These are phyloP conservation scores for Dicrurus megarhynchus DNA, from an alignment of 2,113 vertebrate genomes.

Conservation along the genomic window DNA sequence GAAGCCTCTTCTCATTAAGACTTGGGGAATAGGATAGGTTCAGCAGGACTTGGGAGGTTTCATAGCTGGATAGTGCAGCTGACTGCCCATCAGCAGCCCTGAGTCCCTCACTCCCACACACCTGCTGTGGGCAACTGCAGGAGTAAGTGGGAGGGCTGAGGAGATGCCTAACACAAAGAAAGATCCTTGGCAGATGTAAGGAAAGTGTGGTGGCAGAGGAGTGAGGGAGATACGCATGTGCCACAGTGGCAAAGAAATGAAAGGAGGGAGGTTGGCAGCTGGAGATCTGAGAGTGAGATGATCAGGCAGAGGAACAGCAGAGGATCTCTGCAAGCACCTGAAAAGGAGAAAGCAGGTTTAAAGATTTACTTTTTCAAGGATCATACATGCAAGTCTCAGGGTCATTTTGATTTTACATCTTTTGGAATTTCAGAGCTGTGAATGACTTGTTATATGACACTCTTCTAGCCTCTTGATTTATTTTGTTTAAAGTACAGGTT, in stretches of 20 bases:
- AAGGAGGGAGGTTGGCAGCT: background rate
- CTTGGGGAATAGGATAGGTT: background rate
- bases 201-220: background rate
- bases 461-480: background rate
- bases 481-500: background rate
- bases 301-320: background rate
- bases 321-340: background rate
- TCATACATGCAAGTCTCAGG: background rate
- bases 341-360: background rate
- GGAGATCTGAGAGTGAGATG: background rate
- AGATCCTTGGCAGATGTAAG: background rate
- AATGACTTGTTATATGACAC: background rate
- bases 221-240: rapidly evolving
- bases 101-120: no score
- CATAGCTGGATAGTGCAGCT: background rate
- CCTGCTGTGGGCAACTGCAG: background rate
- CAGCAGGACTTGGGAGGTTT: background rate
- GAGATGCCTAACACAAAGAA: background rate
- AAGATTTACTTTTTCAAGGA: background rate
- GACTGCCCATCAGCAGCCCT: background rate
- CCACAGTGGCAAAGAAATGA: background rate
- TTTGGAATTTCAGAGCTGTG: background rate
- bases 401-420: background rate
- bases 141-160: background rate
- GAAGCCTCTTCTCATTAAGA: background rate